Conservation (phyloP, 2,113 vertebrate species). For the Sylvilagus bachmani region DNA sequence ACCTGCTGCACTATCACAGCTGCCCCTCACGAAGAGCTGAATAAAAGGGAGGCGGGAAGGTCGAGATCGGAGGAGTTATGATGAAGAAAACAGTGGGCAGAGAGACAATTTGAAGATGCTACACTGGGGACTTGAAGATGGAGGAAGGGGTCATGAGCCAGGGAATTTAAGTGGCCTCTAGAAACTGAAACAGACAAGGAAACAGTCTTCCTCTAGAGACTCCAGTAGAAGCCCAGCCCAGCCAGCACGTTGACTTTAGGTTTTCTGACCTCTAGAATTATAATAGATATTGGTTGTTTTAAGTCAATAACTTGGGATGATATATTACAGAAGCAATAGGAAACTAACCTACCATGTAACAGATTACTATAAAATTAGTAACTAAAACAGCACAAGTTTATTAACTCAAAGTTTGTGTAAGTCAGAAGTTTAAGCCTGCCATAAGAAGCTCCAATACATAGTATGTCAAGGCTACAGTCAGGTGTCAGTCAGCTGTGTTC, state of each 20-base stretch:
- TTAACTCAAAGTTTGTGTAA: background rate
- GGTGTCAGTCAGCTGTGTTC: background rate
- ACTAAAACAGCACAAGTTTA: background rate
- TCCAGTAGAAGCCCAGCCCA: background rate
- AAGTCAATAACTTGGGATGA: background rate
- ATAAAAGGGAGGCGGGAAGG: background rate
- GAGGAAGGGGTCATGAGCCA: background rate
- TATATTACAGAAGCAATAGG: conserved; percentile 8
- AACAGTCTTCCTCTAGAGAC: background rate
- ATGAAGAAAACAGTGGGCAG: background rate
- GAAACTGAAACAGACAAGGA: background rate
- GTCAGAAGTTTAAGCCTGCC: background rate
- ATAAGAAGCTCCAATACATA: background rate
- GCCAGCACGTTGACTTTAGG: background rate
- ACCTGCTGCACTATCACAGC: no score
- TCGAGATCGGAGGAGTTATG: background rate
- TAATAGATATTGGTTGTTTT: conserved; percentile 31
- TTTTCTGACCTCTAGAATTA: conserved; percentile 29
- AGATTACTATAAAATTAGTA: background rate
- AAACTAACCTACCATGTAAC: background rate
- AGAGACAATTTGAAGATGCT: background rate
- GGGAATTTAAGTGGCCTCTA: background rate
- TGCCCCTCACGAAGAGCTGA: background rate
- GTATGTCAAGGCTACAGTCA: background rate
- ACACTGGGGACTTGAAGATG: background rate